These are phyloP conservation scores for Agrotis exclamationis DNA, from an alignment of 2,888 invertebrate species.

Conservation along the genomic window DNA sequence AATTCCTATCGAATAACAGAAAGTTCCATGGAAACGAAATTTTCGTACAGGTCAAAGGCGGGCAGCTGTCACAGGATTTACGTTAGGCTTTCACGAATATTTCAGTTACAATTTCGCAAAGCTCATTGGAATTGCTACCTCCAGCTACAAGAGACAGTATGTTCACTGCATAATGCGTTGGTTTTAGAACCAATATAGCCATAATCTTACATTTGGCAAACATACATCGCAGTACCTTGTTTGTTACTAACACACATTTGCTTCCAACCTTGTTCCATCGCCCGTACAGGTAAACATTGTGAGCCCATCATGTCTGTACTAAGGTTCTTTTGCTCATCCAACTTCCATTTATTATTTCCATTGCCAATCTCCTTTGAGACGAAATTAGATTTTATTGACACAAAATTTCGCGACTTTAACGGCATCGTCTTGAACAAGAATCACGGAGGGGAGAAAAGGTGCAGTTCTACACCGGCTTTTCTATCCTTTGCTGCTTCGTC, in stretches of 20 bases:
- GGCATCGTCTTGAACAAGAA: too few relatives aligned
- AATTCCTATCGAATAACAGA: slow-evolving; percentile 16
- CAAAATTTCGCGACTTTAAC: too few relatives aligned
- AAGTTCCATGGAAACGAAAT: neutral
- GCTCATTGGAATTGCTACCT: neutral
- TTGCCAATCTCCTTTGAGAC: too few relatives aligned
- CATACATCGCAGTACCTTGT: neutral
- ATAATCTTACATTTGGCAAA: neutral
- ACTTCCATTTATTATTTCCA: neutral
- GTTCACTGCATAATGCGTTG: too few relatives aligned
- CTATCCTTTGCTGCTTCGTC: too few relatives aligned
- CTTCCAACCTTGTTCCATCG: slow-evolving; percentile 11
- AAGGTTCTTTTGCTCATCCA: neutral
- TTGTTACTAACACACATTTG: slow-evolving; percentile 22
- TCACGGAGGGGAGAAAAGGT: too few relatives aligned
- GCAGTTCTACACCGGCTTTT: too few relatives aligned
- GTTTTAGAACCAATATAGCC: neutral
- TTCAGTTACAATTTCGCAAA: neutral
- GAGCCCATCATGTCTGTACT: slow-evolving; percentile 17
- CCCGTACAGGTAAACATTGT: slow-evolving; percentile 25
- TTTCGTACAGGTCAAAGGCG: neutral
- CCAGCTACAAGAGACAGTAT: neutral
- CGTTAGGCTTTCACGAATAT: neutral
- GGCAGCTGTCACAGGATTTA: neutral
- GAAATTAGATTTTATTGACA: too few relatives aligned